Evolutionary conservation across 2,888 invertebrate species (phyloP), one percentile per base, ranked within the genome.

Genomic region (Trachelus troglodyta): DNA sequence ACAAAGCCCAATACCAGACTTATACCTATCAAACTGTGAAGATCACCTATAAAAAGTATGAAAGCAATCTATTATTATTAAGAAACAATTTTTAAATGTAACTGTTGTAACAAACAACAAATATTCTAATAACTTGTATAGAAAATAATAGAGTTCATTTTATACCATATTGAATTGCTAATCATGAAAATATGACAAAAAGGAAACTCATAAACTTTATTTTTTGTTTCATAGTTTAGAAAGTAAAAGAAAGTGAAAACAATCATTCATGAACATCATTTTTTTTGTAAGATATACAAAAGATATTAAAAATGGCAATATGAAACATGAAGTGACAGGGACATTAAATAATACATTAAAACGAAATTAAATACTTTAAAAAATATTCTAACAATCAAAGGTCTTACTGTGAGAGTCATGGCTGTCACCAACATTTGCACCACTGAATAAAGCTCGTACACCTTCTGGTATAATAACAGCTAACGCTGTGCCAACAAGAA

Each of bases 401-500:
- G 69, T 73, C 80, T 73, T 73, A 83, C 84, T 80, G 76, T 80
- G 80, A 6, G 69, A 80, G 12, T 69, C 71, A 6, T 80, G 81
- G 1, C 77, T 35, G 11, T 77, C 77, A 34, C 71, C 79, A 15
- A 11, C 74, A 11, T 79, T 77, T 75, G 85, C 87, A 56, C 91
- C 82, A 87, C 87, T 81, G 89, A 93, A 95, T 75, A 98, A 90
- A 0, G 97, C 95, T 79, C 98, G 94, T n/a, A 99, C 97, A 11
- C 99, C 99, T 92, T 99, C 99, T 0, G 99, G 99, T 85, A 99
- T 99, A 77, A 99, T 99, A 0, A 99, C 99, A 9, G 98, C 97
- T 56, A 99, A 92, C 0, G 99, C 99, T 37, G 99, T 99, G 1
- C 99, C 99, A 1, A 99, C 98, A 1, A 99, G 93, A 11, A 99